phyloP scores from a whole-genome alignment of 1,140 invertebrate genomes.

The Metaphire vulgaris region DNA sequence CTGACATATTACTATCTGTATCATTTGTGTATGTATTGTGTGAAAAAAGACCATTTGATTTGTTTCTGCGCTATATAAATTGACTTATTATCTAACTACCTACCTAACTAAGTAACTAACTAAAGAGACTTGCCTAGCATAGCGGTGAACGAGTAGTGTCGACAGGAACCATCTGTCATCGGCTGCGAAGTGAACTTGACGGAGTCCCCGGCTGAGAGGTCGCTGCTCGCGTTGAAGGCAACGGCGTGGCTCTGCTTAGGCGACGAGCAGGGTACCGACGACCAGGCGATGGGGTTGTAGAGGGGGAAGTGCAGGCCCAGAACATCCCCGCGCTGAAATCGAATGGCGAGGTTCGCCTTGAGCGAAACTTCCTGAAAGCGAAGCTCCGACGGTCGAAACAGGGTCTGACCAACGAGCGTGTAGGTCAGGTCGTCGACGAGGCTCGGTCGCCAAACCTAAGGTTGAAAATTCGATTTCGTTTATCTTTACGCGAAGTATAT shows the following conservation, averaged over 20 bases:
- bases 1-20: too few species aligned
- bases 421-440: background rate
- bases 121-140: too few species aligned
- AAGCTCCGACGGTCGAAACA: slow-evolving; percentile 14
- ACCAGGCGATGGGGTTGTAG: slow-evolving; percentile 28
- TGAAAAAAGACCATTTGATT: too few species aligned
- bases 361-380: slow-evolving; percentile 17
- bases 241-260: slow-evolving; percentile 1
- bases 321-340: slow-evolving; percentile 19
- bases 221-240: background rate
- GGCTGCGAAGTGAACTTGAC: background rate
- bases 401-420: slow-evolving; percentile 22
- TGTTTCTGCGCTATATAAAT: too few species aligned
- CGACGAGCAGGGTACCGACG: slow-evolving; percentile 24
- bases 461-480: too few species aligned
- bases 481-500: too few species aligned
- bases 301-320: slow-evolving; percentile 27
- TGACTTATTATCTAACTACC: too few species aligned
- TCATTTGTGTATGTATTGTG: too few species aligned
- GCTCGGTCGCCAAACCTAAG: background rate
- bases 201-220: background rate
- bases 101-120: too few species aligned
- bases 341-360: background rate
- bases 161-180: slow-evolving; percentile 12
- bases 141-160: slow-evolving; percentile 28